Conservation (phyloP, 2,888 invertebrate species). For the Tolmerus cingulatus region DNA sequence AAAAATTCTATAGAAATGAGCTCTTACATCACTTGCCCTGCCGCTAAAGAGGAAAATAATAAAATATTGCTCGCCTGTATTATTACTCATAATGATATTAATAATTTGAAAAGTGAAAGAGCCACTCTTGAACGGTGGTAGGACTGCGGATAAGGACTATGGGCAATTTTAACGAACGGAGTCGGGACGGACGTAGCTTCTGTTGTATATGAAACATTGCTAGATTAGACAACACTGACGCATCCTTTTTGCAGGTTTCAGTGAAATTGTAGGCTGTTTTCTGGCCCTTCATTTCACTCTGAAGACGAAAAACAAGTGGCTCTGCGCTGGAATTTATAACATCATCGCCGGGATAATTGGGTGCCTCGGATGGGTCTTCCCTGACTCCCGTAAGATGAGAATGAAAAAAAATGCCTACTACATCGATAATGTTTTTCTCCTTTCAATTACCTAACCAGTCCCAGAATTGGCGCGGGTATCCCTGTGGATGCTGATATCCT, state of each 20-base stretch:
- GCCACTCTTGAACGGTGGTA: too few relatives aligned
- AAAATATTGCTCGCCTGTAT: too few relatives aligned
- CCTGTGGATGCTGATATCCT: conserved; percentile 62
- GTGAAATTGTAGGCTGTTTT: conserved; percentile 63
- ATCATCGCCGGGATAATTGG: conserved; percentile 61
- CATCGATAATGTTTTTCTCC: neutral
- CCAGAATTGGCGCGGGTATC: conserved; percentile 56
- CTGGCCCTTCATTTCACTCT: conserved; percentile 61
- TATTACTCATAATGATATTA: too few relatives aligned
- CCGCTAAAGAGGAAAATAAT: too few relatives aligned
- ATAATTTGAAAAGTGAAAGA: too few relatives aligned
- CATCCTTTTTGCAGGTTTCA: conserved; percentile 55
- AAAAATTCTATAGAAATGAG: too few relatives aligned
- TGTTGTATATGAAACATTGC: too few relatives aligned
- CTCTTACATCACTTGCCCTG: too few relatives aligned
- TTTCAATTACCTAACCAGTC: conserved; percentile 52
- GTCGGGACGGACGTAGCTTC: neutral
- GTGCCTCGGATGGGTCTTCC: conserved; percentile 61
- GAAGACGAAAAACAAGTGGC: conserved; percentile 62
- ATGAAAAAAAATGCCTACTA: neutral
- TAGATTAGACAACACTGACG: neutral
- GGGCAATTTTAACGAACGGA: too few relatives aligned
- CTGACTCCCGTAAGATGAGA: conserved; percentile 56
- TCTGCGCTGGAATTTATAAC: conserved; percentile 60
- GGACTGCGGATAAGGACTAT: too few relatives aligned